phyloP scores from a whole-genome alignment of 1,140 invertebrate species.

The Tetramorium simillimum region DNA sequence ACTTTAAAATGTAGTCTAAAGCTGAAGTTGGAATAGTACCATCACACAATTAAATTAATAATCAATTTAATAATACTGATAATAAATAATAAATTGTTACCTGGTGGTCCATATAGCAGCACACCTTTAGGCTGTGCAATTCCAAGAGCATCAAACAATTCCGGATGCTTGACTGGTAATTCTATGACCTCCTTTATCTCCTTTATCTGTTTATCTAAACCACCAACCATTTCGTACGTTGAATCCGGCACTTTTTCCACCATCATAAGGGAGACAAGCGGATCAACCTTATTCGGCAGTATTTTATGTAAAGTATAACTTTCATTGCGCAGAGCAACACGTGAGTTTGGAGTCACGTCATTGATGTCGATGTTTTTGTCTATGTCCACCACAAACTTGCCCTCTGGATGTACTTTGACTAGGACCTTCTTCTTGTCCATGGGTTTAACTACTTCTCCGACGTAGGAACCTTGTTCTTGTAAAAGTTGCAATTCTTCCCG shows the following conservation, averaged over 20 bases:
- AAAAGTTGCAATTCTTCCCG: conserved; percentile 98
- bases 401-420: conserved; percentile 99
- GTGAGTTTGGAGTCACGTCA: conserved; percentile 98
- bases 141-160: conserved; percentile 99
- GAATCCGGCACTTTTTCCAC: conserved; percentile 99
- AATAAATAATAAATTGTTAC: conserved; percentile 84
- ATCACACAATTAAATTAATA: too few species aligned
- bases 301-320: conserved; percentile 99
- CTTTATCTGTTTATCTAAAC: conserved; percentile 99
- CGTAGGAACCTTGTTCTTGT: conserved; percentile 99
- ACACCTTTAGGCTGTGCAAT: conserved; percentile 99
- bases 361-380: conserved; percentile 99
- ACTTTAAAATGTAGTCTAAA: too few species aligned
- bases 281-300: conserved; percentile 99
- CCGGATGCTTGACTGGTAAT: conserved; percentile 99
- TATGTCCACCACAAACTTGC: conserved; percentile 99
- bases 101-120: conserved; percentile 98
- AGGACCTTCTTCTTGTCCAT: conserved; percentile 99
- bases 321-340: conserved; percentile 99
- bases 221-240: conserved; percentile 99
- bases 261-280: conserved; percentile 99
- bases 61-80: too few species aligned
- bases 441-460: conserved; percentile 99
- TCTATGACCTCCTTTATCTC: conserved; percentile 99
- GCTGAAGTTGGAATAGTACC: too few species aligned